These are phyloP conservation scores for Caerostris darwini DNA, from an alignment of 1,140 invertebrate genomes.

Conservation along the genomic window DNA sequence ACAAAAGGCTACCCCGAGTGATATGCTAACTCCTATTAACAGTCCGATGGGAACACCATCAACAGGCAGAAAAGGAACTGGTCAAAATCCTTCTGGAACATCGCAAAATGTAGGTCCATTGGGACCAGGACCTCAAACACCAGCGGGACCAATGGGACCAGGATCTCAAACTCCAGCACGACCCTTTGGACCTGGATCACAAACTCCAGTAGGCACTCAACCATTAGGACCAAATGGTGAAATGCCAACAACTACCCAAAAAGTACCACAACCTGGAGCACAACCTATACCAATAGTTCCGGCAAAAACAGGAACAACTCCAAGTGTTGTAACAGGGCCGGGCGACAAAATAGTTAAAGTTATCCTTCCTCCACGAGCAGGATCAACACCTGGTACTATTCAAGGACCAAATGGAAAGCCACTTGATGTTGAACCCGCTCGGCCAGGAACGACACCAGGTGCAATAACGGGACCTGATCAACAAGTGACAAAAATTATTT, in stretches of 20 bases:
- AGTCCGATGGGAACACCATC: too few relatives aligned
- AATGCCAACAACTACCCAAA: neutral
- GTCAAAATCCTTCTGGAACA: too few relatives aligned
- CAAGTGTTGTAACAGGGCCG: neutral
- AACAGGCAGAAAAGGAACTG: too few relatives aligned
- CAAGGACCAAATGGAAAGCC: neutral
- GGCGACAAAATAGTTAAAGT: neutral
- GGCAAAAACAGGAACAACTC: neutral
- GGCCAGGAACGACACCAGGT: neutral
- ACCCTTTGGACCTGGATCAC: too few relatives aligned
- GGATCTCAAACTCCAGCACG: too few relatives aligned
- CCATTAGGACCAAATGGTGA: too few relatives aligned
- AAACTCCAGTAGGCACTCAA: too few relatives aligned
- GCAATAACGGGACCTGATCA: neutral
- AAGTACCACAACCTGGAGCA: neutral
- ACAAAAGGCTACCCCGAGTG: neutral
- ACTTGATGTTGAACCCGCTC: neutral
- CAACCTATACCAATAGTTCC: neutral
- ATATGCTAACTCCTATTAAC: too few relatives aligned
- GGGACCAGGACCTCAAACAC: too few relatives aligned
- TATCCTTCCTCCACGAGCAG: neutral
- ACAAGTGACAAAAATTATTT: neutral
- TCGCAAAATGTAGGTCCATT: too few relatives aligned
- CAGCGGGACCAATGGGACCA: too few relatives aligned
- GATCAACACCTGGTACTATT: neutral